Percentiles rank a stretch among this genome's conserved stretches.
These are phyloP conservation scores for Drosophila punjabiensis DNA, from an alignment of 1,140 invertebrate species.

Conservation along the genomic window DNA sequence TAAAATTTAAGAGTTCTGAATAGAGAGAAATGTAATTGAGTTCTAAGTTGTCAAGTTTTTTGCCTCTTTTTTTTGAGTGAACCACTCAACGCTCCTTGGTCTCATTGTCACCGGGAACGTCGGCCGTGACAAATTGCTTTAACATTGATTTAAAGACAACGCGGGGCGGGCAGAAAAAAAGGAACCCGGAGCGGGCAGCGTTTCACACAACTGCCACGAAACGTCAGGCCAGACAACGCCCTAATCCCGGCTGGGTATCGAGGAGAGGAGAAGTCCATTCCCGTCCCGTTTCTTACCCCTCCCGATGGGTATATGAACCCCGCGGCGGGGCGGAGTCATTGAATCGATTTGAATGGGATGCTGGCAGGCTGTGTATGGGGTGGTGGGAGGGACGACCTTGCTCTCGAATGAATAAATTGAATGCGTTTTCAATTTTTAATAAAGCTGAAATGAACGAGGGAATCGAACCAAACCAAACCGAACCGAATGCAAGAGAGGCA, in stretches of 20 bases:
- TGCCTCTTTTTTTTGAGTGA: slow-evolving; percentile 14
- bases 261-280: slow-evolving; percentile 16
- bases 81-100: slow-evolving; percentile 53
- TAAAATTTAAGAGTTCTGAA: no score
- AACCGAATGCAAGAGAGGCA: slow-evolving; percentile 76
- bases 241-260: slow-evolving; percentile 58
- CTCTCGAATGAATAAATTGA: slow-evolving; percentile 78
- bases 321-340: slow-evolving; percentile 44
- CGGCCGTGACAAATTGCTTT: slow-evolving; percentile 80
- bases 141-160: slow-evolving; percentile 81
- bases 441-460: slow-evolving; percentile 65
- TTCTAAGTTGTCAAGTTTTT: not conserved
- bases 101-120: slow-evolving; percentile 67
- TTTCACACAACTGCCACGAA: slow-evolving; percentile 82
- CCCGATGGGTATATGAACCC: slow-evolving; percentile 21
- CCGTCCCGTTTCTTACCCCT: not conserved
- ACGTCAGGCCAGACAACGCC: slow-evolving; percentile 78
- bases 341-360: slow-evolving; percentile 70
- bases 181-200: slow-evolving; percentile 25
- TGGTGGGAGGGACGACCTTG: slow-evolving; percentile 60
- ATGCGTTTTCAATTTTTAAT: slow-evolving; percentile 84
- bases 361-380: slow-evolving; percentile 2
- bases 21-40: not conserved
- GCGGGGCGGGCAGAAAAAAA: slow-evolving; percentile 29
- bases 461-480: slow-evolving; percentile 32